These are phyloP conservation scores for Amphilophus citrinellus DNA, from an alignment of 2,113 vertebrate species.

Conservation along the genomic window DNA sequence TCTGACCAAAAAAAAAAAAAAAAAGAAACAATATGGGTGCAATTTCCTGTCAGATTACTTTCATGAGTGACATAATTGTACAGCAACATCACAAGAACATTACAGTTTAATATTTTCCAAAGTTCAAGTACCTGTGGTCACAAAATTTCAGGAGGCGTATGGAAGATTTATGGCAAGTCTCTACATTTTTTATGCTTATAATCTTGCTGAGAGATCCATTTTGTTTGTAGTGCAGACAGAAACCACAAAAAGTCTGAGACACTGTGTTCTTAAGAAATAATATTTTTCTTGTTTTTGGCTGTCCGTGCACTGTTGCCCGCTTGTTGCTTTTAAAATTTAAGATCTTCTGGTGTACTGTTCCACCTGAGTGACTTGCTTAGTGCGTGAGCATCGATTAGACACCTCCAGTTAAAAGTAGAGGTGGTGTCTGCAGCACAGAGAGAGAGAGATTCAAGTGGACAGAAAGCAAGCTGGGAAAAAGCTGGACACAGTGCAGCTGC, in stretches of 20 bases:
- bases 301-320: background rate
- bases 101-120: background rate
- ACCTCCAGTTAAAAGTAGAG: slow-evolving; percentile 20
- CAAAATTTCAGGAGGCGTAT: background rate
- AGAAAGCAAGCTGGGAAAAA: background rate
- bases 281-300: background rate
- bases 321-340: slow-evolving; percentile 8
- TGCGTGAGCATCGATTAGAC: slow-evolving; percentile 37
- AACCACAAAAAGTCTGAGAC: background rate
- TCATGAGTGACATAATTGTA: background rate
- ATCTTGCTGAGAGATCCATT: slow-evolving; percentile 7
- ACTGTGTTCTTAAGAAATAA: background rate
- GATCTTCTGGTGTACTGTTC: slow-evolving; percentile 9
- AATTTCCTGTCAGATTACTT: background rate
- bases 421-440: background rate
- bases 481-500: slow-evolving; percentile 16
- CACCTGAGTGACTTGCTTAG: slow-evolving; percentile 18
- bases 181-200: background rate
- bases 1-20: background rate
- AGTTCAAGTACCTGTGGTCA: background rate
- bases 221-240: slow-evolving; percentile 3
- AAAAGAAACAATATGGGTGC: background rate
- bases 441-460: background rate
- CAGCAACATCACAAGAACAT: background rate
- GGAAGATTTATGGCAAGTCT: background rate